A percentile compares a stretch with the other conserved stretches of the same genome.
Conservation (phyloP, 2,797 vertebrate genomes). For the Carapus acus region DNA sequence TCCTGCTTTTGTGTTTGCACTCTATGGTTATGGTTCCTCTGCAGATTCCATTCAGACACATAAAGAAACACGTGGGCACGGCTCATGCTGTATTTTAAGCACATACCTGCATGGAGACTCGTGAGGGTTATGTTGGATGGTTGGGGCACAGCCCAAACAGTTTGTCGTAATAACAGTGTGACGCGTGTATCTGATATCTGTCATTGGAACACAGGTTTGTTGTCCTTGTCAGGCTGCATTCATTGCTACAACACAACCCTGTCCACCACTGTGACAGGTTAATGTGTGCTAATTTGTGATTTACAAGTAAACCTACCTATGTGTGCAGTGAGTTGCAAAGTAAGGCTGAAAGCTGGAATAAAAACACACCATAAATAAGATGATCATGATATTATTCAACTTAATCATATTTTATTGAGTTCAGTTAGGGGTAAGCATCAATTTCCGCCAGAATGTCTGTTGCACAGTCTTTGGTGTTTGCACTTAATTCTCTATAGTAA, state of each 20-base stretch:
- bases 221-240: conserved; percentile 44
- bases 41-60: conserved; percentile 24
- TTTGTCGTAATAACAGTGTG: conserved; percentile 54
- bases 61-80: conserved; percentile 19
- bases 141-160: conserved; percentile 29
- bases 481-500: too few relatives aligned
- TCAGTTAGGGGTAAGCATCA: neutral
- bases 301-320: conserved; percentile 3
- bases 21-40: conserved; percentile 3
- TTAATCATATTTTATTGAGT: neutral
- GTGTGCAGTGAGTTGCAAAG: too few relatives aligned
- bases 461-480: too few relatives aligned
- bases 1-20: neutral
- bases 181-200: conserved; percentile 35
- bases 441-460: neutral
- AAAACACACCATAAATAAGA: too few relatives aligned
- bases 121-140: conserved; percentile 12
- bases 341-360: too few relatives aligned
- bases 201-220: conserved; percentile 39
- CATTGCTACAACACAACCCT: conserved; percentile 14
- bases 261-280: conserved; percentile 14
- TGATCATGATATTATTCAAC: too few relatives aligned
- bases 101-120: conserved; percentile 31
- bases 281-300: conserved; percentile 10
- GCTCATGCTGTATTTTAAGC: conserved; percentile 16